A percentile compares a stretch with the other conserved stretches of the same genome.
Evolutionary conservation across 2,888 invertebrate genomes (phyloP).

Genomic region (Ochlodes sylvanus): DNA sequence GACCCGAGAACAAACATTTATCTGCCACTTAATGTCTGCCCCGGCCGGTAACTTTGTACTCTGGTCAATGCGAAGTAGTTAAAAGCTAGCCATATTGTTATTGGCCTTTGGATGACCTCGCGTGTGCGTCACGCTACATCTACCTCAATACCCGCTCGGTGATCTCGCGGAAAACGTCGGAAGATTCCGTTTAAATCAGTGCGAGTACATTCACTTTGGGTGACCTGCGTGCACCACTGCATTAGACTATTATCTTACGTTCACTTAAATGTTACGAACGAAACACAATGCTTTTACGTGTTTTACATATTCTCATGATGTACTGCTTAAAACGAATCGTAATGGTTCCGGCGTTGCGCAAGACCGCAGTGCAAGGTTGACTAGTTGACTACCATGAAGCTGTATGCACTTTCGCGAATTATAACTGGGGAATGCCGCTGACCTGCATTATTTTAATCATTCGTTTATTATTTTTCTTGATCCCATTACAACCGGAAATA

Average conservation of each 20-base stretch:
- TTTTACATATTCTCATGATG: conserved; percentile 42
- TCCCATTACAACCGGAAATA: background rate
- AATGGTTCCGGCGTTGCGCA: conserved; percentile 47
- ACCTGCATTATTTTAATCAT: conserved; percentile 13
- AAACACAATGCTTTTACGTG: conserved; percentile 33
- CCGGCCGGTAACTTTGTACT: conserved; percentile 3
- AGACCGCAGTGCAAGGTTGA: conserved; percentile 46
- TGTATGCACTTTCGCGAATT: conserved; percentile 31
- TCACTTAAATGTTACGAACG: conserved; percentile 34
- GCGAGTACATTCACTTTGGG: conserved; percentile 26
- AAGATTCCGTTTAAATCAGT: conserved; percentile 28
- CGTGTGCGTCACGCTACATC: conserved; percentile 46
- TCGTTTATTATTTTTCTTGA: background rate
- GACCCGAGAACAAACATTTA: too few relatives aligned
- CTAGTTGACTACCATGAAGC: conserved; percentile 27
- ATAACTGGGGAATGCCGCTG: conserved; percentile 21
- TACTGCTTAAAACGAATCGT: conserved; percentile 44
- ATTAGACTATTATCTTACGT: conserved; percentile 21
- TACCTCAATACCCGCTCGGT: conserved; percentile 41
- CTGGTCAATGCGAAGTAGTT: conserved; percentile 26
- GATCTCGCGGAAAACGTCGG: conserved; percentile 44
- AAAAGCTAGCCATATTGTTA: conserved; percentile 17
- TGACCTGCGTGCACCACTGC: conserved; percentile 21
- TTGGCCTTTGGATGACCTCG: conserved; percentile 53
- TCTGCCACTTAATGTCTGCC: too few relatives aligned